Evolutionary conservation across 2,888 invertebrate species (phyloP), one percentile per base, ranked within the genome.

Genomic region (Invenusta paracnida): DNA sequence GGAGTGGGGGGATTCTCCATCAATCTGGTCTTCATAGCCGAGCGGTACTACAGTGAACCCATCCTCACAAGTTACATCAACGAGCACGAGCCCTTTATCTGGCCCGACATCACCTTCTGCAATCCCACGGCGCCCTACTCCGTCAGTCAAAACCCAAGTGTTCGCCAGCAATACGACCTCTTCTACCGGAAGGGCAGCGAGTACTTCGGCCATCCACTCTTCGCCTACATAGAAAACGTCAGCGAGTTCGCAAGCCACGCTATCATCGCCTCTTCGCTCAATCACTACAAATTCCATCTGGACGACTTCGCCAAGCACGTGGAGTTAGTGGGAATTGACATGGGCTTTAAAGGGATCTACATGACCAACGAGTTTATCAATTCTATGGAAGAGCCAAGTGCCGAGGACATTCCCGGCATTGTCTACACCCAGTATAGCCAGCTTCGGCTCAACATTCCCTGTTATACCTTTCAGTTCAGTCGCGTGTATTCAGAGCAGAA

Each of bases 41-140:
- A 86, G 13, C 86, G 86, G 25, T 86, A 86, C 67, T 73, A 30
- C 86, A 66, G 67, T 29, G 67, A 73, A 66, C 86, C 86, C 0
- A 79, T 86, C 27, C 86, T 86, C 25, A 86, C 85, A 0, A 86
- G 29, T 29, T 85, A 86, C 85, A 27, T 67, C 29, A 67, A 27
- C 0, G 85, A 86, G 25, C 30, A 86, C 67, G 86, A 86, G 28
- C 28, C 29, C n/a, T 86, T 86, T 29, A 86, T 86, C 29, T 86
- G 86, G 86, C 86, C 86, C 11, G 86, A 86, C 30, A 86, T 86
- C 31, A 86, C 86, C 27, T 86, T 86, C 85, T 86, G 86, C 30
- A 86, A 86, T 30, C 85, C 85, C 17, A 29, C 85, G 0, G 85
- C 85, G 2, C 85, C 85, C 25, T 81, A 79, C 31, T 23, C 85